These are phyloP conservation scores for Aphodius sticticus DNA, from an alignment of 2,888 invertebrate genomes.

Conservation along the genomic window DNA sequence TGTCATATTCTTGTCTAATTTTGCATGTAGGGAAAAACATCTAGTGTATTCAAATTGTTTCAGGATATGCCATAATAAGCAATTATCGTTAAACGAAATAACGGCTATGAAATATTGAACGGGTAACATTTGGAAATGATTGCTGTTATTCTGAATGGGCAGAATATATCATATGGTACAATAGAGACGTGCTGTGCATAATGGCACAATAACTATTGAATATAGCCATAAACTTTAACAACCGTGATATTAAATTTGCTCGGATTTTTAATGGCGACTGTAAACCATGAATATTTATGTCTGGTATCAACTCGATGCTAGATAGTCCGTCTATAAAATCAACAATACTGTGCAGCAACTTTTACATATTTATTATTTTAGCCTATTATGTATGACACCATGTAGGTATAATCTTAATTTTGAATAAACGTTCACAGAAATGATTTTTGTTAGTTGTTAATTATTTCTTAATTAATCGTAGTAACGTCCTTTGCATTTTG, in stretches of 20 bases:
- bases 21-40: neutral
- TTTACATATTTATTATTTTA: too few species aligned
- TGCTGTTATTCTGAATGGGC: neutral
- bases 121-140: neutral
- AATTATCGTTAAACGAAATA: neutral
- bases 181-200: neutral
- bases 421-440: too few species aligned
- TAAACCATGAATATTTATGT: constrained; percentile 28
- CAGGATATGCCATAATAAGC: neutral
- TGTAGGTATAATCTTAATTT: too few species aligned
- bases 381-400: too few species aligned
- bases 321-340: neutral
- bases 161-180: neutral
- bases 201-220: constrained; percentile 11
- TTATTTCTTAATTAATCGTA: too few species aligned
- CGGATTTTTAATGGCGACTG: constrained; percentile 24
- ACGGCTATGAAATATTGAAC: neutral
- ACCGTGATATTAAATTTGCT: constrained; percentile 21
- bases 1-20: neutral
- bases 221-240: constrained; percentile 27
- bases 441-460: too few species aligned
- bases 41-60: neutral
- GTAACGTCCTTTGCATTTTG: too few species aligned
- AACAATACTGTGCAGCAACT: neutral
- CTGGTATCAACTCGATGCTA: neutral